Base-by-base conservation (phyloP, 2,888 invertebrate species). In the Euzophera pinguis region DNA sequence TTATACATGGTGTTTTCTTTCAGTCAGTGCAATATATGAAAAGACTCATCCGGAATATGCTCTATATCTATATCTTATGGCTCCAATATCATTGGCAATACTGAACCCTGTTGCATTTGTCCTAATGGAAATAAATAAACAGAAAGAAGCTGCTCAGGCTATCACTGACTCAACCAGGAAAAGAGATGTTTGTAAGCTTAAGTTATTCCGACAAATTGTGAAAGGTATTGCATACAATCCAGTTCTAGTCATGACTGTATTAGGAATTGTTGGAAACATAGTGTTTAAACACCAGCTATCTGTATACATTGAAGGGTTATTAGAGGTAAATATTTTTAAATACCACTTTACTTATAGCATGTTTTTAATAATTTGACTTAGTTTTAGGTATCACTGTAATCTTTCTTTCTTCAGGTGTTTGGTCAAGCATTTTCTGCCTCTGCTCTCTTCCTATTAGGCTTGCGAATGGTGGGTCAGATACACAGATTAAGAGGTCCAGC, bases 401-500 rank as follows among this genome's bases (percentile, higher is more conserved):
- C 29, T 45, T 58, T 16, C 58, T 58, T 52, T 43, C 41, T 50
- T 50, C 43, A 94, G 91, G 94, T 95, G 2, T 92, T 97, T 65
- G 97, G 97, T 0, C 93, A 95, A 69, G 96, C 98, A 6, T 99
- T 98, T 80, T 95, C 97, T 27, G 98, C 97, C 0, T 94, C 96
- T 42, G 98, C 98, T 0, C 87, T 99, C 29, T 98, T 99, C 78
- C 90, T 97, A 51, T 90, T 99, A 14, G 99, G 99, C 0, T 85
- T 98, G 35, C 93, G 96, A 74, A 97, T 99, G 95, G 97, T 98
- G 10, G 98, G 98, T 5, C 97, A 97, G 81, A 93, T 97, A 50
- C 94, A 94, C 60, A 93, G 94, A 56, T 80, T 97, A 10, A 92
- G 93, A 71, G 96, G 97, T 0, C 93, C 94, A 32, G 95, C 95